A percentile compares a stretch with the other conserved stretches of the same genome.
phyloP scores from a whole-genome alignment of 2,113 vertebrate genomes.

The Malaclemys terrapin region DNA sequence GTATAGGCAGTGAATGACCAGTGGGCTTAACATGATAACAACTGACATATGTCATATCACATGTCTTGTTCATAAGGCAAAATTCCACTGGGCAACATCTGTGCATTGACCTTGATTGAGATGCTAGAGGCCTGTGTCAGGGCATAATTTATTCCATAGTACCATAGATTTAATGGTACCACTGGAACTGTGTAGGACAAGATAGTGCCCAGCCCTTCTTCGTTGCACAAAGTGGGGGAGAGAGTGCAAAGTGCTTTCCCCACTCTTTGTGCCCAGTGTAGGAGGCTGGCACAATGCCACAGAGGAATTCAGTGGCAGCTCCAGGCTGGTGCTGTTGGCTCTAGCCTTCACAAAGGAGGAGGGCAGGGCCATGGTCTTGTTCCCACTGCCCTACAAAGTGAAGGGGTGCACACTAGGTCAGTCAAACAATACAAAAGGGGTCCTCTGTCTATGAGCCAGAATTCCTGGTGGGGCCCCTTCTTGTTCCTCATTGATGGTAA shows the following conservation, averaged over 20 bases:
- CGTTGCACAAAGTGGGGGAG: not conserved
- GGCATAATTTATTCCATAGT: not conserved
- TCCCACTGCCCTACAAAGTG: not conserved
- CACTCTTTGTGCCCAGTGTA: not conserved
- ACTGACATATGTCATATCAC: not conserved
- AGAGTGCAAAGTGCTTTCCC: not conserved
- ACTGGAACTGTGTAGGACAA: not conserved
- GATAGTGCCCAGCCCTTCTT: not conserved
- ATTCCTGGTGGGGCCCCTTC: not conserved
- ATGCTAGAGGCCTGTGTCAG: not conserved
- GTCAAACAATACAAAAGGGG: not conserved
- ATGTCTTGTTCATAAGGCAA: not conserved
- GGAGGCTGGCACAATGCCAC: not conserved
- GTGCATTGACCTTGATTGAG: not conserved
- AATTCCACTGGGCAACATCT: not conserved
- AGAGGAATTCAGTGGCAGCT: not conserved
- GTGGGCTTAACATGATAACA: not conserved
- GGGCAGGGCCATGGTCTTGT: not conserved
- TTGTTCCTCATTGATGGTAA: not conserved
- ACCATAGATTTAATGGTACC: not conserved
- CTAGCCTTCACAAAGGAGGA: not conserved
- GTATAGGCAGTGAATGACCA: not conserved
- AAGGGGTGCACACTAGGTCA: not conserved
- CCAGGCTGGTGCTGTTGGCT: not conserved
- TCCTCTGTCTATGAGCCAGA: not conserved